Conservation (phyloP, 2,797 vertebrate genomes). For the Graptemys geographica region DNA sequence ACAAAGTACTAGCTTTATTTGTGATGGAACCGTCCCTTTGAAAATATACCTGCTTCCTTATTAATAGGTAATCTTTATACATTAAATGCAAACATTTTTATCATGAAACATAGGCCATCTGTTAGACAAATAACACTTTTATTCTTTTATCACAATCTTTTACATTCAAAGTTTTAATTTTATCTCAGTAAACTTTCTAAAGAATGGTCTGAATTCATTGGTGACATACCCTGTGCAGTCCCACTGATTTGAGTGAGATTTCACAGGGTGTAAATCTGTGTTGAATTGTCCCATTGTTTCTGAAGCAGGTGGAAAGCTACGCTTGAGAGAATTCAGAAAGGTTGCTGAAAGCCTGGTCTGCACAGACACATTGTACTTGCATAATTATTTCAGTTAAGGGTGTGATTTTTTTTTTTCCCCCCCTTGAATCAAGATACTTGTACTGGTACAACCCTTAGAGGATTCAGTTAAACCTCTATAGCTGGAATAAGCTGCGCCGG, state of each 20-base stretch:
- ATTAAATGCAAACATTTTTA: constrained; percentile 74
- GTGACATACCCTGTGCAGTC: background rate
- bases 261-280: background rate
- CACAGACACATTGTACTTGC: background rate
- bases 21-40: constrained; percentile 66
- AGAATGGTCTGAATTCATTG: constrained; percentile 43
- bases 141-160: constrained; percentile 51
- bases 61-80: constrained; percentile 83
- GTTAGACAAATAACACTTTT: constrained; percentile 76
- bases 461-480: background rate
- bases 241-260: constrained; percentile 1
- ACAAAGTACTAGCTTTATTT: constrained; percentile 67
- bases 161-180: constrained; percentile 73
- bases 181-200: constrained; percentile 55
- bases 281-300: constrained; percentile 31
- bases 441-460: background rate
- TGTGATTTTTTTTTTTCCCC: background rate
- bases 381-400: background rate
- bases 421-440: background rate
- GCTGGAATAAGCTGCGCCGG: background rate
- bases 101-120: constrained; percentile 75
- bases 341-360: background rate
- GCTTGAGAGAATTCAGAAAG: background rate
- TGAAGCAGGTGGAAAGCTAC: background rate
- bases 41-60: constrained; percentile 78